These are phyloP conservation scores for Odontophorus gujanensis DNA, from an alignment of 2,113 vertebrate genomes.

Conservation along the genomic window DNA sequence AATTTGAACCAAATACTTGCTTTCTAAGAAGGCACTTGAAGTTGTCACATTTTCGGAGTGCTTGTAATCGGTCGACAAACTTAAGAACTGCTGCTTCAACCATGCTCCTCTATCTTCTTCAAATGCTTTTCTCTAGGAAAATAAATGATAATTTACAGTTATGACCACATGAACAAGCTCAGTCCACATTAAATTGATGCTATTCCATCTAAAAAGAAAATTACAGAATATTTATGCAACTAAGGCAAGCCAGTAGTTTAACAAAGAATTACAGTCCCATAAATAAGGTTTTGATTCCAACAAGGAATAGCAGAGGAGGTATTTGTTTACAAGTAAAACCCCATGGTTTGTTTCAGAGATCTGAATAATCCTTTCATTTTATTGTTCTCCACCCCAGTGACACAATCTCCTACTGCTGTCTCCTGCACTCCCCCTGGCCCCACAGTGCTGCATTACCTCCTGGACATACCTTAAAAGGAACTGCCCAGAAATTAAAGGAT, in stretches of 20 bases:
- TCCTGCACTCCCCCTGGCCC: not conserved
- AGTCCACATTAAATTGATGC: not conserved
- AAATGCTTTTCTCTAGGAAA: slow-evolving; percentile 89
- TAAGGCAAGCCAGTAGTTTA: not conserved
- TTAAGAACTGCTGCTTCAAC: slow-evolving; percentile 97
- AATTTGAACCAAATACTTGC: slow-evolving; percentile 79
- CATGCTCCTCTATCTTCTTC: slow-evolving; percentile 91
- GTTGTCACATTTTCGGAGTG: slow-evolving; percentile 83
- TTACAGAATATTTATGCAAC: not conserved
- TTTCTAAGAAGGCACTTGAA: slow-evolving; percentile 87
- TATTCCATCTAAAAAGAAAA: not conserved
- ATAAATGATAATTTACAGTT: not conserved
- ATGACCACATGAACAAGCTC: not conserved
- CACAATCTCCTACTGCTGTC: not conserved
- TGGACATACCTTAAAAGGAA: not conserved
- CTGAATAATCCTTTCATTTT: not conserved
- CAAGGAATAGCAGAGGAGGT: not conserved
- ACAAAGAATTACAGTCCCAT: not conserved
- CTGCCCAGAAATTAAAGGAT: not conserved
- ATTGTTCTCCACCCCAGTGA: not conserved
- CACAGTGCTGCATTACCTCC: not conserved
- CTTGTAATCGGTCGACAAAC: slow-evolving; percentile 89
- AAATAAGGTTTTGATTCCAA: not conserved
- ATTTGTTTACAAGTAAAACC: not conserved
- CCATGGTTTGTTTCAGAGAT: not conserved